A percentile compares a stretch with the other conserved stretches of the same genome.
phyloP scores from a whole-genome alignment of 1,140 invertebrate genomes.

The Ericerus pela region DNA sequence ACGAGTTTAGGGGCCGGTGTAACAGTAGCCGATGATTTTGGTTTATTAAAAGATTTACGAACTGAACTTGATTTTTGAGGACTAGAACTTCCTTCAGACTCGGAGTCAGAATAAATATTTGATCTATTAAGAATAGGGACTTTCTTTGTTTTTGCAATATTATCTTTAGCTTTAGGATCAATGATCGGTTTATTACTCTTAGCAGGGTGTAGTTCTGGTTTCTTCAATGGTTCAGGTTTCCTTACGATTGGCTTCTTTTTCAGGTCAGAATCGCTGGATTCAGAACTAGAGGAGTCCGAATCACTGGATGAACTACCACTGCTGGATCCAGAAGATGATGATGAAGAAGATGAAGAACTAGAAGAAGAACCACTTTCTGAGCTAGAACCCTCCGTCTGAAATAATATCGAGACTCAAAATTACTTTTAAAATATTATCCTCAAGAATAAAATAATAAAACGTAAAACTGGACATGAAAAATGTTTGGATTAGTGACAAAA shows the following conservation, averaged over 20 bases:
- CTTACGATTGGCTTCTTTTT: constrained; percentile 13
- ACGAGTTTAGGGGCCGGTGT: constrained; percentile 25
- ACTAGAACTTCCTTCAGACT: constrained; percentile 30
- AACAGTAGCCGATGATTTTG: constrained; percentile 38
- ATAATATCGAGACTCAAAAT: no score
- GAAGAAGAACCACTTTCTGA: constrained; percentile 17
- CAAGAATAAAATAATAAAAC: no score
- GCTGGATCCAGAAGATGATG: constrained; percentile 17
- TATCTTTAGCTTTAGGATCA: constrained; percentile 32
- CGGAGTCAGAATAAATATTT: constrained; percentile 25
- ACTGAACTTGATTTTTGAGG: not conserved
- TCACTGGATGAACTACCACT: constrained; percentile 16
- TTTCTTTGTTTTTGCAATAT: constrained; percentile 21
- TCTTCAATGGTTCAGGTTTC: constrained; percentile 13
- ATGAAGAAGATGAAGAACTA: constrained; percentile 18
- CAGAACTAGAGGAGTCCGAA: constrained; percentile 16
- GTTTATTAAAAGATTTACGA: constrained; percentile 32
- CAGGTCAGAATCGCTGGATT: constrained; percentile 17
- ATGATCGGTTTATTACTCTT: constrained; percentile 37
- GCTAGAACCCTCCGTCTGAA: constrained; percentile 10
- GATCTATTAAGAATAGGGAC: constrained; percentile 23
- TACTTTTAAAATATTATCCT: no score
- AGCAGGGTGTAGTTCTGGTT: constrained; percentile 18
- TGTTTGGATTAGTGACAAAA: no score
- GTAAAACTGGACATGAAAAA: no score